These are phyloP conservation scores for Griposia aprilina DNA, from an alignment of 2,888 invertebrate genomes.

Conservation along the genomic window DNA sequence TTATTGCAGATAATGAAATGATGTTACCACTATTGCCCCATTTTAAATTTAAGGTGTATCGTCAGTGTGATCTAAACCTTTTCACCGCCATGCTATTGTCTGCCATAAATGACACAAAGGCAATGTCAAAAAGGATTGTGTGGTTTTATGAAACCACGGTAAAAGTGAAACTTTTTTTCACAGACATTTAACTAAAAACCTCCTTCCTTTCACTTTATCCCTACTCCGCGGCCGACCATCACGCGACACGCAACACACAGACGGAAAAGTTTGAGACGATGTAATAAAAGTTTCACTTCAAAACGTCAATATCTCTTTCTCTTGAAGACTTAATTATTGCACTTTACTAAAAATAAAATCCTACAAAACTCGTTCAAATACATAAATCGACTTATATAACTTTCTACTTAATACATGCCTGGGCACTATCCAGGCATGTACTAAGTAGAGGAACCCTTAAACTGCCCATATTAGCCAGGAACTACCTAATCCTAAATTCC, in stretches of 20 bases:
- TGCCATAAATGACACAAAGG: not conserved
- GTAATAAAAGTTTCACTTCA: too few relatives aligned
- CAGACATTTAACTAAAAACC: too few relatives aligned
- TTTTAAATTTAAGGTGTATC: slow-evolving; percentile 31
- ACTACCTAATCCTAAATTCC: slow-evolving; percentile 47
- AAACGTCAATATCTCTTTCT: not conserved
- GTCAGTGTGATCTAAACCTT: slow-evolving; percentile 20
- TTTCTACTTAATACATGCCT: not conserved
- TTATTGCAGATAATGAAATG: slow-evolving; percentile 58
- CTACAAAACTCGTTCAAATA: too few relatives aligned
- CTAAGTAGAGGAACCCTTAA: not conserved
- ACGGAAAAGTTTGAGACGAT: too few relatives aligned
- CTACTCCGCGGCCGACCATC: too few relatives aligned
- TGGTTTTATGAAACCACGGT: too few relatives aligned
- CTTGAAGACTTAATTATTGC: not conserved
- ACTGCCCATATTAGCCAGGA: slow-evolving; percentile 7
- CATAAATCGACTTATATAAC: too few relatives aligned
- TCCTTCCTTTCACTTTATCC: too few relatives aligned
- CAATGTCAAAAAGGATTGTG: not conserved
- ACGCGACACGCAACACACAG: too few relatives aligned
- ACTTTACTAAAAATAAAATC: not conserved
- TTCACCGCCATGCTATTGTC: slow-evolving; percentile 11
- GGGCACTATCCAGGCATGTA: not conserved
- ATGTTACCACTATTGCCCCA: slow-evolving; percentile 46
- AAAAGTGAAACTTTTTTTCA: too few relatives aligned